Percentiles rank a stretch among this genome's conserved stretches.
phyloP scores from a whole-genome alignment of 2,113 vertebrate species.

The Tringa solitaria region DNA sequence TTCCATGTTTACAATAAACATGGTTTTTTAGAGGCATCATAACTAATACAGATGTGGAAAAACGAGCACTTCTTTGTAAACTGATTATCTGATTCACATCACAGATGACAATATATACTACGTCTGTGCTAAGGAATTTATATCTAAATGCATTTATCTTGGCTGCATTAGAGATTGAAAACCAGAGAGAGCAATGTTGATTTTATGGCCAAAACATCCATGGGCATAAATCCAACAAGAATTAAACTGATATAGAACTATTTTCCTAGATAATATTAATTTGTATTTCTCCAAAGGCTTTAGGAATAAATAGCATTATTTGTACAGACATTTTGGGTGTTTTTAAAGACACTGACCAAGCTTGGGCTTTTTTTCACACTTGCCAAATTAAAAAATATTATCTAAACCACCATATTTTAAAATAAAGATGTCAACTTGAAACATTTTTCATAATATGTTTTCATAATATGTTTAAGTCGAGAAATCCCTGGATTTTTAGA shows the following conservation, averaged over 20 bases:
- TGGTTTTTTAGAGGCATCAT: neutral
- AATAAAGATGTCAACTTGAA: neutral
- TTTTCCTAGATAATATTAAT: neutral
- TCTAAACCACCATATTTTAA: neutral
- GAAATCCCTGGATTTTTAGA: neutral
- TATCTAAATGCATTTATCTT: neutral
- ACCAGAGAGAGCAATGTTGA: neutral
- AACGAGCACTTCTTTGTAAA: neutral
- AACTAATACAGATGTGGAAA: neutral
- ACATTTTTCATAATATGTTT: neutral
- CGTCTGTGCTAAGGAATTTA: no score
- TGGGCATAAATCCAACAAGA: neutral
- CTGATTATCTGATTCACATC: neutral
- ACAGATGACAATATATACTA: neutral
- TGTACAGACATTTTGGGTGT: neutral
- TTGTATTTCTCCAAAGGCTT: neutral
- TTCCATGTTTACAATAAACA: neutral
- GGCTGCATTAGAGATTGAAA: neutral
- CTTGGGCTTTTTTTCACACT: neutral
- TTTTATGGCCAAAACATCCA: neutral
- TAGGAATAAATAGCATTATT: neutral
- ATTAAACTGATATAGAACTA: neutral
- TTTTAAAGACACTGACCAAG: neutral
- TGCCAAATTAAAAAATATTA: neutral
- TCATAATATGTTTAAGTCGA: neutral